Conservation (phyloP, 2,113 vertebrate species). For the Hippopotamus amphibius region DNA sequence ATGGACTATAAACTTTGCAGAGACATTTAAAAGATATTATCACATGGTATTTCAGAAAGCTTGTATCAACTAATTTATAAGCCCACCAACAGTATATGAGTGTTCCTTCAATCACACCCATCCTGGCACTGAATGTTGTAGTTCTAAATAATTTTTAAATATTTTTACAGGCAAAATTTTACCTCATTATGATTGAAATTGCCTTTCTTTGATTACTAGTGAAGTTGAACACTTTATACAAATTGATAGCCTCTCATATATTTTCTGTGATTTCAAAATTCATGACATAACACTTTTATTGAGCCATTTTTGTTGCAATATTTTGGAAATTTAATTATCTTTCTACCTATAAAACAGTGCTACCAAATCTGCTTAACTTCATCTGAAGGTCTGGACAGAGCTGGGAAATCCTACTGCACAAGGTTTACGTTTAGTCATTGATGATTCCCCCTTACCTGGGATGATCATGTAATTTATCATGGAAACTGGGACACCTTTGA, state of each 20-base stretch:
- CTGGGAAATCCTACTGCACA: background rate
- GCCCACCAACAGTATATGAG: background rate
- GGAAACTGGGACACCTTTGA: background rate
- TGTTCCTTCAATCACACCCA: background rate
- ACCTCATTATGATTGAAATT: conserved; percentile 33
- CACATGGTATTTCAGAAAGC: background rate
- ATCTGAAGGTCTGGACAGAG: background rate
- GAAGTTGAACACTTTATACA: background rate
- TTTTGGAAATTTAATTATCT: background rate
- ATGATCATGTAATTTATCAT: background rate
- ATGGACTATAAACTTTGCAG: background rate
- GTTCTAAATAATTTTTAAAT: conserved; percentile 53
- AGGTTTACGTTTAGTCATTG: background rate
- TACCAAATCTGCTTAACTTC: background rate
- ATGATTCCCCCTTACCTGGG: background rate
- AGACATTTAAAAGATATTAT: background rate
- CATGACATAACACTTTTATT: background rate
- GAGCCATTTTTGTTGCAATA: background rate
- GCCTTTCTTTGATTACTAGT: conserved; percentile 4
- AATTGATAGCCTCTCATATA: background rate
- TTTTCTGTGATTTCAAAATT: conserved; percentile 35
- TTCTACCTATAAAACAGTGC: background rate
- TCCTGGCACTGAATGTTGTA: background rate
- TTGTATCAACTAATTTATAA: background rate
- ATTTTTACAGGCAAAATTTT: conserved; percentile 25